Evolutionary conservation across 2,113 vertebrate genomes (phyloP).

Genomic region (Chrysemys picta): DNA sequence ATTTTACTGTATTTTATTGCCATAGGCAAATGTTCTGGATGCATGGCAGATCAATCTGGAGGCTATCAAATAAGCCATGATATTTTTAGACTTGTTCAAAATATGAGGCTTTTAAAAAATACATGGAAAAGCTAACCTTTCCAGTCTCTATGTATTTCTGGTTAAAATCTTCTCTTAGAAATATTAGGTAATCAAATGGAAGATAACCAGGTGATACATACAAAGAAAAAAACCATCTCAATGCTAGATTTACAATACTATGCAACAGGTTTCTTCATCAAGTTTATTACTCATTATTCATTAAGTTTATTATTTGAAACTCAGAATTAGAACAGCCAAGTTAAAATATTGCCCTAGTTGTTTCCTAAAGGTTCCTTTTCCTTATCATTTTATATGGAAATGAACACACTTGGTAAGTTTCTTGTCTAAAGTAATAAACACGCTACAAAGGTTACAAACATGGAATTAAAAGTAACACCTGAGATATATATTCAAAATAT

Average conservation of each 20-base stretch:
- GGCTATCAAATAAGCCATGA: neutral
- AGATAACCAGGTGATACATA: neutral
- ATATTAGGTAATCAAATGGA: neutral
- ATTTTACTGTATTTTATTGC: neutral
- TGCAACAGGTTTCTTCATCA: neutral
- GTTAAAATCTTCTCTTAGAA: neutral
- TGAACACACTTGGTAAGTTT: too few species aligned
- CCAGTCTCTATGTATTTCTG: neutral
- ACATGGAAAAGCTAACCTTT: neutral
- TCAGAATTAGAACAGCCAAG: neutral
- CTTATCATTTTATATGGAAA: too few species aligned
- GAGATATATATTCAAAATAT: neutral
- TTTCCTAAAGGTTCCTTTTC: too few species aligned
- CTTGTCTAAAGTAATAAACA: too few species aligned
- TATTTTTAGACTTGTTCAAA: neutral
- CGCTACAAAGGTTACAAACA: neutral
- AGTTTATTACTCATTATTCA: neutral
- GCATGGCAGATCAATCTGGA: neutral
- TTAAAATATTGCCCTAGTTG: neutral
- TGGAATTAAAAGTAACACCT: neutral
- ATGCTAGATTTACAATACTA: neutral
- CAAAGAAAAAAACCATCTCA: neutral
- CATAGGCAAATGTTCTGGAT: too few species aligned
- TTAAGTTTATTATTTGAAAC: too few species aligned
- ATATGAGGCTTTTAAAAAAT: neutral